A percentile compares a stretch with the other conserved stretches of the same genome.
phyloP scores from a whole-genome alignment of 2,113 vertebrate genomes.

The Tympanuchus pallidicinctus region DNA sequence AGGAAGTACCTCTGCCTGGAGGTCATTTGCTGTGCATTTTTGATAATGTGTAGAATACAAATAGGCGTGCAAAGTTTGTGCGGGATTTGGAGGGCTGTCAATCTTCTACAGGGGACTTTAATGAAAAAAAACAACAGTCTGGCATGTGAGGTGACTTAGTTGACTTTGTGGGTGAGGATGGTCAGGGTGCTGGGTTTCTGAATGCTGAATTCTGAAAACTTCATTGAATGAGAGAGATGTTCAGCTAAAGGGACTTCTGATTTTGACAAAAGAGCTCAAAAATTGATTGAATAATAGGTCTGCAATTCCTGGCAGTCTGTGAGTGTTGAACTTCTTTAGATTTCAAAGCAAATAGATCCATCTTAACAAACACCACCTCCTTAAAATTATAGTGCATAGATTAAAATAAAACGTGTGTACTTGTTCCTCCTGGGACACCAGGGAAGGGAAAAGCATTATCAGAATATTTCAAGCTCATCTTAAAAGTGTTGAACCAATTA shows the following conservation, averaged over 20 bases:
- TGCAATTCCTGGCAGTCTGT: conserved; percentile 30
- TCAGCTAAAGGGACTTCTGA: conserved; percentile 22
- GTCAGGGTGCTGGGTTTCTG: neutral
- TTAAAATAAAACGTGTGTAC: conserved; percentile 44
- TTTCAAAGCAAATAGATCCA: conserved; percentile 58
- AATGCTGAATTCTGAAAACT: neutral
- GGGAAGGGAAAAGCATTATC: conserved; percentile 37
- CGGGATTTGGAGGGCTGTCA: neutral
- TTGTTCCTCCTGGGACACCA: conserved; percentile 5
- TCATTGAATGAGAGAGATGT: conserved; percentile 18
- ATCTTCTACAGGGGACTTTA: neutral
- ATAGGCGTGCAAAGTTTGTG: neutral
- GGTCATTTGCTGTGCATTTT: neutral
- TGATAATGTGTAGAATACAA: neutral
- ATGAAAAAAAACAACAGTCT: neutral
- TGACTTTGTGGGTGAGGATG: neutral
- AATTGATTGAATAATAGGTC: conserved; percentile 48
- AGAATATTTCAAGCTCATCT: conserved; percentile 66
- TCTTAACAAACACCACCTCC: conserved; percentile 59
- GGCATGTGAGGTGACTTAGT: neutral
- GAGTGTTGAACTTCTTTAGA: conserved; percentile 25
- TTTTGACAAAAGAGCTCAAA: conserved; percentile 21
- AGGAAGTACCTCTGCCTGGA: neutral
- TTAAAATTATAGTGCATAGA: conserved; percentile 47
- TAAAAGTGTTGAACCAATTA: conserved; percentile 60